Conservation (phyloP, 1,140 invertebrate species). For the Heliconius eleuchia region DNA sequence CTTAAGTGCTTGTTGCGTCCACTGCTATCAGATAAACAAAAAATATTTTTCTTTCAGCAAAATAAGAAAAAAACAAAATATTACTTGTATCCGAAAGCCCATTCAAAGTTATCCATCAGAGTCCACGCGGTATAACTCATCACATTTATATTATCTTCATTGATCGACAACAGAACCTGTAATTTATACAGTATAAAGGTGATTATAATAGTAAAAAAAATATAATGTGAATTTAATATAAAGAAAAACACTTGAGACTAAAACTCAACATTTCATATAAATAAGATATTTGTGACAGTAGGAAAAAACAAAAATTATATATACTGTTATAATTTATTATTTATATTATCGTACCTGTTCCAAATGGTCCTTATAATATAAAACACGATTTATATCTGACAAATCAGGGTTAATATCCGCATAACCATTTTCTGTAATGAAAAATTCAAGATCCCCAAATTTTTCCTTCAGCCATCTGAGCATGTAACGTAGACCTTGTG, state of each 20-base stretch:
- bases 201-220: too few relatives aligned
- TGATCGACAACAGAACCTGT: constrained; percentile 44
- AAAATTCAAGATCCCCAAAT: constrained; percentile 84
- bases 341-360: constrained; percentile 38
- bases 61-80: constrained; percentile 38
- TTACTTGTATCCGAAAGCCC: constrained; percentile 73
- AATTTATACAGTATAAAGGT: background rate
- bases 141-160: constrained; percentile 44
- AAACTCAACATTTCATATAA: too few relatives aligned
- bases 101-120: constrained; percentile 88
- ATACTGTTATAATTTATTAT: too few relatives aligned
- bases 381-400: constrained; percentile 43
- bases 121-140: constrained; percentile 86
- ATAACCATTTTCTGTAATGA: constrained; percentile 87
- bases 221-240: too few relatives aligned
- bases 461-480: constrained; percentile 83
- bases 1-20: too few relatives aligned
- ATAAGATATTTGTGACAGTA: too few relatives aligned
- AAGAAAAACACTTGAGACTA: too few relatives aligned
- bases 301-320: too few relatives aligned
- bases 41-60: constrained; percentile 26
- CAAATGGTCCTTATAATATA: constrained; percentile 47
- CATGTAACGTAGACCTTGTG: constrained; percentile 59
- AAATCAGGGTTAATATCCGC: constrained; percentile 79
- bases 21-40: too few relatives aligned